Evolutionary conservation across 1,140 invertebrate genomes (phyloP).

Genomic region (Solen grandis): DNA sequence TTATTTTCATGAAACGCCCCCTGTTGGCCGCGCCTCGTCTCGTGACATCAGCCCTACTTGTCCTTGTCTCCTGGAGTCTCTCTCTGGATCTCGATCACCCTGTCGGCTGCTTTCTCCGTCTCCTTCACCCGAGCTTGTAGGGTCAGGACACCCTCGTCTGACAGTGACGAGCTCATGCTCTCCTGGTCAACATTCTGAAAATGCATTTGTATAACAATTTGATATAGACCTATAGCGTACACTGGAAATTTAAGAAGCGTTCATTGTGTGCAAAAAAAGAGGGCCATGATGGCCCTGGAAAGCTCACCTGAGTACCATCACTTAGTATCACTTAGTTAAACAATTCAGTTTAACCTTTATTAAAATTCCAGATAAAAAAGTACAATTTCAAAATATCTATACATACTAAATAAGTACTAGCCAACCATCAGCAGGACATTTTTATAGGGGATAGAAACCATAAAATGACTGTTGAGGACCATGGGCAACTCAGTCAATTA

Average conservation of each 20-base stretch:
- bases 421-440: too few species aligned
- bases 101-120: slow-evolving; percentile 18
- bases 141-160: slow-evolving; percentile 61
- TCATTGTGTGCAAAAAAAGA: neutral
- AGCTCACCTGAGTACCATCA: neutral
- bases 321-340: neutral
- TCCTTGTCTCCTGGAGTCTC: neutral
- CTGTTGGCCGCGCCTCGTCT: too few species aligned
- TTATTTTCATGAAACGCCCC: too few species aligned
- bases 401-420: too few species aligned
- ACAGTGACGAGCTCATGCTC: slow-evolving; percentile 56
- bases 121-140: slow-evolving; percentile 59
- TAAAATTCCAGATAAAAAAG: neutral
- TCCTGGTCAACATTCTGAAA: slow-evolving; percentile 68
- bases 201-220: neutral
- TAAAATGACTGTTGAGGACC: too few species aligned
- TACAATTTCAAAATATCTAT: neutral
- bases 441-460: too few species aligned
- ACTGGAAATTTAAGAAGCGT: neutral
- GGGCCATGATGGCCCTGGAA: neutral
- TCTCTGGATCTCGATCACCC: slow-evolving; percentile 49
- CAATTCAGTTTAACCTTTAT: neutral
- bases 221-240: too few species aligned
- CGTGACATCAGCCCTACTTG: too few species aligned
- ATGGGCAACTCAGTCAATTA: too few species aligned